Conservation (phyloP, 1,140 invertebrate species). For the Trichomalopsis sarcophagae region DNA sequence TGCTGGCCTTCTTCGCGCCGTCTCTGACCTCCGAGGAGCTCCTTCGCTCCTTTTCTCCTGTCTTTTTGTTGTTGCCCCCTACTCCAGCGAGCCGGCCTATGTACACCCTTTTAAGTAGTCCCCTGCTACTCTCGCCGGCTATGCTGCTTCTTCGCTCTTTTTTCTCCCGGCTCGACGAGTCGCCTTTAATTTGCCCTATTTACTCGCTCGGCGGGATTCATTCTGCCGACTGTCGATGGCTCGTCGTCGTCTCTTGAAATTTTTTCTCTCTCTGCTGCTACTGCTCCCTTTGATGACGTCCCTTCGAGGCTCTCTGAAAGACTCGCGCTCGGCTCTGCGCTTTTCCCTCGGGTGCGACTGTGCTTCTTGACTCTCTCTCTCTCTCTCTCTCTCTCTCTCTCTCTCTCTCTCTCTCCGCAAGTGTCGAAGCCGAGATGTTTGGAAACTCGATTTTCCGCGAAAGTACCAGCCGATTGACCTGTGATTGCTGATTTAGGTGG, state of each 20-base stretch:
- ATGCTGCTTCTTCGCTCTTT: background rate
- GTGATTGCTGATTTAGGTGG: background rate
- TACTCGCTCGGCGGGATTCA: constrained; percentile 4
- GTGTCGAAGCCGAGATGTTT: background rate
- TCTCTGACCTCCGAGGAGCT: background rate
- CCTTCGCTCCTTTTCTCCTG: background rate
- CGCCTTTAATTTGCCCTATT: constrained; percentile 28
- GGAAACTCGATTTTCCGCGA: background rate
- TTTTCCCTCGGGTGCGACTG: background rate
- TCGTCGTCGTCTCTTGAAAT: constrained; percentile 2
- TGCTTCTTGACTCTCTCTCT: background rate
- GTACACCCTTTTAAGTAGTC: constrained; percentile 4
- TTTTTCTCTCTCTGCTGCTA: background rate
- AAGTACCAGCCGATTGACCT: background rate
- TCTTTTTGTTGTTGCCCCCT: background rate
- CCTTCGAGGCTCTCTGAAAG: background rate
- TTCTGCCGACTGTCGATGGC: background rate
- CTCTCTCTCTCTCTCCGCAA: background rate
- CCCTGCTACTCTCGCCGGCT: background rate
- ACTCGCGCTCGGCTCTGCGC: no score
- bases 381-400: background rate
- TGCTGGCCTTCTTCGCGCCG: background rate
- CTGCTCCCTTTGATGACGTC: background rate
- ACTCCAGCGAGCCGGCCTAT: background rate
- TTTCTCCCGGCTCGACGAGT: background rate